phyloP scores from a whole-genome alignment of 2,113 vertebrate species.

The Pseudorasbora parva region DNA sequence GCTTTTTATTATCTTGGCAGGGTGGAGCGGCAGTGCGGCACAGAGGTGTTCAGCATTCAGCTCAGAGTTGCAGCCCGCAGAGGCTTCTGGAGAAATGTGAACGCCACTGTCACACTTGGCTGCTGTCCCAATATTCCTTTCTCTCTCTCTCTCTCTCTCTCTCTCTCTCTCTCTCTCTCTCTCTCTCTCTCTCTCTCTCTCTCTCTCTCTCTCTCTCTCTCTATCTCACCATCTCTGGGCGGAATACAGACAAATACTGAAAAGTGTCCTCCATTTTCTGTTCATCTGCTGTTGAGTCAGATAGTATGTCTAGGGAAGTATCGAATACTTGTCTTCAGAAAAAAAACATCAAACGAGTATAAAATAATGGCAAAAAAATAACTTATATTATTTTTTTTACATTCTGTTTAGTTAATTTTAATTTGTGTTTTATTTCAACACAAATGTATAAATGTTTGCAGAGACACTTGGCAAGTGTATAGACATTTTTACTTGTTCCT shows the following conservation, averaged over 20 bases:
- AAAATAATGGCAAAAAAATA: too few species aligned
- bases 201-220: slow-evolving; percentile 45
- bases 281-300: slow-evolving; percentile 40
- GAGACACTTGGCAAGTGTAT: neutral
- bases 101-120: slow-evolving; percentile 76
- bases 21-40: slow-evolving; percentile 66
- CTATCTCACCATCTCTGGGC: slow-evolving; percentile 26
- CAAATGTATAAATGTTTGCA: neutral
- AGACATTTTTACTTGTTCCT: neutral
- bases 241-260: slow-evolving; percentile 20
- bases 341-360: neutral
- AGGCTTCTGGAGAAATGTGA: slow-evolving; percentile 73
- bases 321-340: neutral
- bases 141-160: slow-evolving; percentile 35
- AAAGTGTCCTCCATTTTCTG: slow-evolving; percentile 40
- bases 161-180: slow-evolving; percentile 38
- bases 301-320: neutral
- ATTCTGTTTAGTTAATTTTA: neutral
- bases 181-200: slow-evolving; percentile 43
- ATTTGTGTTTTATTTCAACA: neutral
- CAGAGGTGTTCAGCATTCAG: slow-evolving; percentile 77
- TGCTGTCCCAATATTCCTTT: slow-evolving; percentile 64
- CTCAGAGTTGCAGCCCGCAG: slow-evolving; percentile 70
- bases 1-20: slow-evolving; percentile 50
- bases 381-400: neutral